Evolutionary conservation across 1,140 invertebrate genomes (phyloP).

Genomic region (Aethina tumida): DNA sequence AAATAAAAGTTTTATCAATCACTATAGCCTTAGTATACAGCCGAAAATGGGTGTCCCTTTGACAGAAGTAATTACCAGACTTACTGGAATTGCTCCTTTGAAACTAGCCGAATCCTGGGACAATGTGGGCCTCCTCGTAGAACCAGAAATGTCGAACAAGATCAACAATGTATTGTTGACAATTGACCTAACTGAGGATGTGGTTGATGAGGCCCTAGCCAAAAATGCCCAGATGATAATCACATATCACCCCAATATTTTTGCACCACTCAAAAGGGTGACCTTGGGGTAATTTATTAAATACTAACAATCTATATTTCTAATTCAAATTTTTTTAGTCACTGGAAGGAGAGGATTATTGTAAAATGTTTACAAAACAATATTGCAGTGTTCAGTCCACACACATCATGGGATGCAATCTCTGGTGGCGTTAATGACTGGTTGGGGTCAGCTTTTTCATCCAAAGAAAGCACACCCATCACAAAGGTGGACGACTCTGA

Average conservation of each 20-base stretch:
- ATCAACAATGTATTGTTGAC: slow-evolving; percentile 73
- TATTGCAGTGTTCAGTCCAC: slow-evolving; percentile 88
- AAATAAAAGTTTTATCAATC: too few species aligned
- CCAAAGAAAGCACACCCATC: slow-evolving; percentile 42
- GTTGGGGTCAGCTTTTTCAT: slow-evolving; percentile 63
- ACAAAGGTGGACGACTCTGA: slow-evolving; percentile 25
- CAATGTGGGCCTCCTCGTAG: slow-evolving; percentile 86
- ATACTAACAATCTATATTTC: not conserved
- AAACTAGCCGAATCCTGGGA: slow-evolving; percentile 82
- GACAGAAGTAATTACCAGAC: slow-evolving; percentile 17
- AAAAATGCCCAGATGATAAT: slow-evolving; percentile 70
- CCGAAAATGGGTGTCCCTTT: slow-evolving; percentile 14
- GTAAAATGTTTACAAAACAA: slow-evolving; percentile 70
- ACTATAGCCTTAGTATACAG: not conserved
- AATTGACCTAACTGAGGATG: slow-evolving; percentile 87
- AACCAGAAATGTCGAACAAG: slow-evolving; percentile 53
- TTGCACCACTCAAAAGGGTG: slow-evolving; percentile 71
- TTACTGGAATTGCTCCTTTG: slow-evolving; percentile 63
- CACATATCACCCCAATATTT: slow-evolving; percentile 94
- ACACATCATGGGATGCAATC: slow-evolving; percentile 81
- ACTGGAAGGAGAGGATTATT: slow-evolving; percentile 71
- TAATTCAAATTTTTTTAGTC: slow-evolving; percentile 40
- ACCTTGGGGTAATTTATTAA: slow-evolving; percentile 58
- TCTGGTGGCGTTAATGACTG: slow-evolving; percentile 86
- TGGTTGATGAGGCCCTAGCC: slow-evolving; percentile 73